Conservation (phyloP, 1,140 invertebrate genomes). For the Papilio aristodemus region DNA sequence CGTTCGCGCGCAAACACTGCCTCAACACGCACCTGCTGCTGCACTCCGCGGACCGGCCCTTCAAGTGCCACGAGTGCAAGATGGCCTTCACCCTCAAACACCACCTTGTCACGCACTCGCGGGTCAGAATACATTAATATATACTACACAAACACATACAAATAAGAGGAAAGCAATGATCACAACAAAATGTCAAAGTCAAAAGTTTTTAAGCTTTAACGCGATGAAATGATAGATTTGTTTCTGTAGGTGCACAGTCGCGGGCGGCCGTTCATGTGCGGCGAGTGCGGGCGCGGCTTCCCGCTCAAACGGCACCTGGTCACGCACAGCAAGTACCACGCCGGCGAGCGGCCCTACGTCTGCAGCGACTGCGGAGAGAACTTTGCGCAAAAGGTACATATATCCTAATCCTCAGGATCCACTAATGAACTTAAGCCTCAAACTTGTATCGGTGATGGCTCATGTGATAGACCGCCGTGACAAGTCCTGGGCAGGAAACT, state of each 20-base stretch:
- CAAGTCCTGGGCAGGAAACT: no score
- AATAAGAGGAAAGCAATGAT: no score
- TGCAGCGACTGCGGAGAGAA: conserved; percentile 94
- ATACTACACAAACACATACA: no score
- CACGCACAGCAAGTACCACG: conserved; percentile 92
- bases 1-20: conserved; percentile 91
- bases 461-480: no score
- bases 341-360: conserved; percentile 91
- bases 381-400: conserved; percentile 88
- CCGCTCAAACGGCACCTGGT: conserved; percentile 90
- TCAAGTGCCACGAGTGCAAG: conserved; percentile 91
- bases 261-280: conserved; percentile 90
- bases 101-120: conserved; percentile 88
- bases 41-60: conserved; percentile 90
- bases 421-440: no score
- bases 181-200: no score
- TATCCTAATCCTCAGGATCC: background rate
- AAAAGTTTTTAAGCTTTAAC: background rate
- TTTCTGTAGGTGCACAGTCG: conserved; percentile 83
- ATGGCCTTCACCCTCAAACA: conserved; percentile 92
- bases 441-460: no score
- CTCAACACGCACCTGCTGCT: conserved; percentile 89
- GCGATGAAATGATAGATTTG: background rate
- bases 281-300: conserved; percentile 90
- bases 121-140: conserved; percentile 78